Conservation (phyloP, 2,888 invertebrate genomes). For the Calameuta filiformis region DNA sequence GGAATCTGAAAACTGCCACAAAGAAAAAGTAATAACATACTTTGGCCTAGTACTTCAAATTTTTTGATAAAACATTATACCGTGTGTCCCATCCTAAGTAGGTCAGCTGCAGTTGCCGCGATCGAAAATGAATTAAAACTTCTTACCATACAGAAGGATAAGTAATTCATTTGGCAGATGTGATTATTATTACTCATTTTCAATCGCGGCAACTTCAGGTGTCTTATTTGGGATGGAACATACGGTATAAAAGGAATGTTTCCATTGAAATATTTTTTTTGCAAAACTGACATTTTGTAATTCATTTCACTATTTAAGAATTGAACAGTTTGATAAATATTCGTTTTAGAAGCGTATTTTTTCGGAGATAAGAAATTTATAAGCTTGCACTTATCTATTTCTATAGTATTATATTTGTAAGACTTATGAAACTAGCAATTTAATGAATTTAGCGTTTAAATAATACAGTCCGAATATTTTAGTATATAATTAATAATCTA, state of each 20-base stretch:
- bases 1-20: background rate
- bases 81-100: no score
- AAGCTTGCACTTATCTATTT: background rate
- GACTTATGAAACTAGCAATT: background rate
- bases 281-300: background rate
- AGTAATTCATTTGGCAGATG: no score
- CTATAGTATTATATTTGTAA: background rate
- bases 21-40: background rate
- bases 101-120: no score
- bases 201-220: no score
- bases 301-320: background rate
- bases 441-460: background rate
- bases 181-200: no score
- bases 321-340: background rate
- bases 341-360: background rate
- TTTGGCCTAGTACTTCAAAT: background rate
- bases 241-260: background rate
- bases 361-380: background rate
- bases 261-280: background rate
- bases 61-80: background rate
- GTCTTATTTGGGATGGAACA: no score
- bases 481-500: background rate
- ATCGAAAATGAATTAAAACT: no score
- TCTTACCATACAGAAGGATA: no score
- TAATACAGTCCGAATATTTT: background rate